Conservation (phyloP, 2,797 vertebrate genomes). For the Aldrovandia affinis region DNA sequence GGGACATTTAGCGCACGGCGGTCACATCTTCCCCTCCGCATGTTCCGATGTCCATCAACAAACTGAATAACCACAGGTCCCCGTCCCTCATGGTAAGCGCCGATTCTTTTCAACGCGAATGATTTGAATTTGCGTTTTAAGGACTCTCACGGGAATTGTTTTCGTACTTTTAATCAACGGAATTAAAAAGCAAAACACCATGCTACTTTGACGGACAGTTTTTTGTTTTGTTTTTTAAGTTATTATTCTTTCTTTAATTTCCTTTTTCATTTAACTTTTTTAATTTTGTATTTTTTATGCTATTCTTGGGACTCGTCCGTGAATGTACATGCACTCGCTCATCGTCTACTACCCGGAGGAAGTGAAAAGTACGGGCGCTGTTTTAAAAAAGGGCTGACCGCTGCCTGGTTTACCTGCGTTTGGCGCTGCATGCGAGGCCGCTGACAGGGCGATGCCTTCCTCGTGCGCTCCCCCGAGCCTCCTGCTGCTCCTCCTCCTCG, state of each 20-base stretch:
- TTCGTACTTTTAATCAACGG: constrained; percentile 25
- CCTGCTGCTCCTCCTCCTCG: constrained; percentile 58
- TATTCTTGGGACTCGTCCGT: constrained; percentile 25
- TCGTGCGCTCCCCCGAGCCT: constrained; percentile 50
- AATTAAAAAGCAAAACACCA: constrained; percentile 42
- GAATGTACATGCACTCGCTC: not conserved
- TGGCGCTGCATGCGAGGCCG: constrained; percentile 44
- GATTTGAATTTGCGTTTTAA: constrained; percentile 27
- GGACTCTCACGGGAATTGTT: constrained; percentile 49
- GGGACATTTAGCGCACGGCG: constrained; percentile 8
- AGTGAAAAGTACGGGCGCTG: constrained; percentile 34
- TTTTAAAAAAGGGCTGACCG: constrained; percentile 34
- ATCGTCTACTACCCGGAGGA: constrained; percentile 37
- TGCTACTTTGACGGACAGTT: constrained; percentile 50
- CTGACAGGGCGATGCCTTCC: constrained; percentile 60
- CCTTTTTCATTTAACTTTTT: not conserved
- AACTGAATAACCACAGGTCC: constrained; percentile 33
- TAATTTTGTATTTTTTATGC: not conserved
- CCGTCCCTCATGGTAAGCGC: constrained; percentile 55
- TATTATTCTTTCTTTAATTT: too few species aligned
- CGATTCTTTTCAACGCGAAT: constrained; percentile 35
- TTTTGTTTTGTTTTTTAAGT: constrained; percentile 57
- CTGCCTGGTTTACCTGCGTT: constrained; percentile 30
- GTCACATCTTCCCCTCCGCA: not conserved
- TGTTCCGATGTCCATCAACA: constrained; percentile 24